Conservation (phyloP, 2,888 invertebrate species). For the Aphodius granarius region DNA sequence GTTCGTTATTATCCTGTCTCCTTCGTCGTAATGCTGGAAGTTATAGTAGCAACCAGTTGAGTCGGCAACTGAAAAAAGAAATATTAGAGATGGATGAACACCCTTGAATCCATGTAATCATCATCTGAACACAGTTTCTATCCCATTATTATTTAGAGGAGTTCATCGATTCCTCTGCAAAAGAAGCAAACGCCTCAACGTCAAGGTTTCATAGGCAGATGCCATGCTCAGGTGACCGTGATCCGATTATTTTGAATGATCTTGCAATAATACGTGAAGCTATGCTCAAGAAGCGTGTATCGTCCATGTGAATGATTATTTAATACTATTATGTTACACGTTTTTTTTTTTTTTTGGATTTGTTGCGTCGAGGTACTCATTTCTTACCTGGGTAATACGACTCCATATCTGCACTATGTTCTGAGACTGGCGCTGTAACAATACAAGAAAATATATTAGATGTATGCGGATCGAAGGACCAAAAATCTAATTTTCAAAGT, state of each 20-base stretch:
- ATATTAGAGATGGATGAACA: too few species aligned
- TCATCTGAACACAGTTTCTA: neutral
- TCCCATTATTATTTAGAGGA: neutral
- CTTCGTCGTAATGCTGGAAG: conserved; percentile 91
- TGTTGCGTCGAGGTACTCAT: neutral
- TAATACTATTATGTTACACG: neutral
- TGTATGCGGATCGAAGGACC: neutral
- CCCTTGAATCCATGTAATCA: neutral
- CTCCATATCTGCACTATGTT: conserved; percentile 45
- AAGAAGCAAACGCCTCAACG: neutral
- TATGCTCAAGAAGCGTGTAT: neutral
- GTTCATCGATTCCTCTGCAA: neutral
- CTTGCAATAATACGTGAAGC: conserved; percentile 10
- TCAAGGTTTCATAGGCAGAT: neutral
- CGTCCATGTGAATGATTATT: neutral
- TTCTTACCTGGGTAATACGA: conserved; percentile 61
- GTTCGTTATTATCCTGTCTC: conserved; percentile 90
- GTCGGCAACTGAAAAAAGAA: conserved; percentile 45
- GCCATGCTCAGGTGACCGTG: neutral
- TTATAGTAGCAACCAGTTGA: conserved; percentile 87
- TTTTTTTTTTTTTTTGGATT: too few species aligned
- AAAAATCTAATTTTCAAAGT: neutral
- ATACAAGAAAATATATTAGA: conserved; percentile 43
- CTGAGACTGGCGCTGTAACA: conserved; percentile 69
- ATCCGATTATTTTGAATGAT: conserved; percentile 23